Conservation (phyloP, 1,140 invertebrate species). For the Cotesia glomerata region DNA sequence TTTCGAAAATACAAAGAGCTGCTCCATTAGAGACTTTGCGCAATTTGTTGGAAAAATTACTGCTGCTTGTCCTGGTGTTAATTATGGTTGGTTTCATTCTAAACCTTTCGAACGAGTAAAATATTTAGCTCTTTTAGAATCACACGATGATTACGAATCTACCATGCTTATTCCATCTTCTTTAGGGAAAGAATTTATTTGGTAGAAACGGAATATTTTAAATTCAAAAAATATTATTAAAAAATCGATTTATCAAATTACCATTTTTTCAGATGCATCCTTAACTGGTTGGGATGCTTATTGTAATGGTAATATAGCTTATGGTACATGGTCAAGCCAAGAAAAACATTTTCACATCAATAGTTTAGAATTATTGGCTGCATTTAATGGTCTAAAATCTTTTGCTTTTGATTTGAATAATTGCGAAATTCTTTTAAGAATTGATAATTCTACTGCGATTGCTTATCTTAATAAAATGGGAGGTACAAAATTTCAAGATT, state of each 20-base stretch:
- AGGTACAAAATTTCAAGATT: neutral
- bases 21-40: slow-evolving; percentile 2
- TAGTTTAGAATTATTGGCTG: slow-evolving; percentile 29
- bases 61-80: too few species aligned
- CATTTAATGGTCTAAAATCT: slow-evolving; percentile 21
- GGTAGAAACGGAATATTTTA: neutral
- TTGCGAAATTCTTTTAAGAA: neutral
- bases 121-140: neutral
- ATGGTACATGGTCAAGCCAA: slow-evolving; percentile 38
- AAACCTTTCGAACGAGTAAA: slow-evolving; percentile 1
- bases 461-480: slow-evolving; percentile 9
- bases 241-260: neutral
- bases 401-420: slow-evolving; percentile 13
- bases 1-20: neutral
- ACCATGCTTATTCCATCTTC: neutral
- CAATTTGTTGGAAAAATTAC: too few species aligned
- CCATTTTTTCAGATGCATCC: slow-evolving; percentile 13
- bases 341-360: slow-evolving; percentile 46
- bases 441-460: neutral
- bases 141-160: neutral
- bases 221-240: neutral
- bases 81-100: too few species aligned
- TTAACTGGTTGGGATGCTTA: neutral
- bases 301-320: slow-evolving; percentile 25
- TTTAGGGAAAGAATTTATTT: neutral